Base-by-base conservation (phyloP, 2,888 invertebrate genomes). In the Seladonia tumulorum region DNA sequence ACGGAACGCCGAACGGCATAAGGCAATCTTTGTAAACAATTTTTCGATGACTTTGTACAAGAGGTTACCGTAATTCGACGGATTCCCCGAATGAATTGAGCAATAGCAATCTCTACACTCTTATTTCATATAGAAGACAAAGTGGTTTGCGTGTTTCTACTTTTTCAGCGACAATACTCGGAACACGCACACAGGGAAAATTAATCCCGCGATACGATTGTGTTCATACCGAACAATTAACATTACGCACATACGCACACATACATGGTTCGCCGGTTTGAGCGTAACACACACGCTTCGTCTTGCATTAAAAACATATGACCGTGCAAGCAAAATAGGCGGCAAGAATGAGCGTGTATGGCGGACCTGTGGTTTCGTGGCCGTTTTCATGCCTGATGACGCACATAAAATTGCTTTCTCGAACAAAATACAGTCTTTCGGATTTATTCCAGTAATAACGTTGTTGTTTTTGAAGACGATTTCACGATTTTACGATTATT, bases 251-350 rank as follows among this genome's bases (percentile, higher is more conserved):
- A 53, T 4, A 8, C 53, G 8, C 5, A 25, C 63, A n/a, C n/a
- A 14, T 16, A 63, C 25, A 60, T 8, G 16, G 29, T 16, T 29
- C 7, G 29, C 16, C 29, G 63, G 16, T 29, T 63, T 63, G 7
- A 63, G 63, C 63, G 16, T 7, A 16, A 63, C 63, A 53, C 53
- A 53, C 16, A 2, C 7, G 29, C 63, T 63, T 16, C 63, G 63
- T 63, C 63, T 63, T 29, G 63, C 63, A 63, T 63, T 29, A 53
- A 25, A 63, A 63, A 63, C 63, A 29, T 63, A 63, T 14, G 63
- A 63, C 25, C 29, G 63, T 63, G 63, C 63, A 16, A 63, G 63
- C 63, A 63, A 63, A 63, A 63, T 16, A 29, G 29, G 63, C 29
- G 63, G 29, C 63, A 29, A 29, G 63, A 63, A 63, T 60, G 16